Base-by-base conservation (phyloP, 2,888 invertebrate genomes). In the Hyppa rectilinea region DNA sequence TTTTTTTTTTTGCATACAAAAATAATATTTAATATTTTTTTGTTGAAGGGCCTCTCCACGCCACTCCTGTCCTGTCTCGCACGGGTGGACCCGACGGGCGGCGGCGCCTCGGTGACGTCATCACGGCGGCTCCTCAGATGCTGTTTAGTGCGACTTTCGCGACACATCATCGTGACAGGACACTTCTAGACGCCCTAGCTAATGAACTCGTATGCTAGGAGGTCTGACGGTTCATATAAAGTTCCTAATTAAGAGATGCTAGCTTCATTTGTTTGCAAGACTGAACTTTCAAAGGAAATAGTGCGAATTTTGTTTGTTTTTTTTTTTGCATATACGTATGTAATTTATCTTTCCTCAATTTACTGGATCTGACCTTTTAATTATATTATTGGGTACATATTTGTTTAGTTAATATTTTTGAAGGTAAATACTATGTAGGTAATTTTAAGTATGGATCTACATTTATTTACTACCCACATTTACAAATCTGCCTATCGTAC, bases 121-220 rank as follows among this genome's bases (percentile, higher is more conserved):
- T 45, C 58, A 38, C 71, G 85, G 85, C 91, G 91, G 90, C 87
- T 74, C 82, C 83, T 91, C 75, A 85, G 88, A 90, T 87, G 87
- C 81, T 85, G 83, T 85, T n/a, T 87, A 84, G 81, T 49, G 72
- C 62, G 70, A 83, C 84, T 87, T 88, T 87, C 86, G 87, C 87
- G 87, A 87, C 88, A 87, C 82, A 83, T 88, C 87, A 88, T 83
- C 85, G 58, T 87, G 87, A 87, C 87, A 82, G 72, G 80, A 71
- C 82, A 71, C 79, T 79, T 83, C 82, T 71, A 61, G 80, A 63
- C 45, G 74, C 78, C 75, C 67, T 70, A 72, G 53, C 81, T 81
- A 75, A 85, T 85, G 78, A 79, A 81, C 75, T 56, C 53, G 23
- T 73, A 65, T 49, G 56, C 71, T 61, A 47, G 43, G 66, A 60